A percentile compares a stretch with the other conserved stretches of the same genome.
Evolutionary conservation across 2,888 invertebrate genomes (phyloP).

Genomic region (Itoplectis maculator): DNA sequence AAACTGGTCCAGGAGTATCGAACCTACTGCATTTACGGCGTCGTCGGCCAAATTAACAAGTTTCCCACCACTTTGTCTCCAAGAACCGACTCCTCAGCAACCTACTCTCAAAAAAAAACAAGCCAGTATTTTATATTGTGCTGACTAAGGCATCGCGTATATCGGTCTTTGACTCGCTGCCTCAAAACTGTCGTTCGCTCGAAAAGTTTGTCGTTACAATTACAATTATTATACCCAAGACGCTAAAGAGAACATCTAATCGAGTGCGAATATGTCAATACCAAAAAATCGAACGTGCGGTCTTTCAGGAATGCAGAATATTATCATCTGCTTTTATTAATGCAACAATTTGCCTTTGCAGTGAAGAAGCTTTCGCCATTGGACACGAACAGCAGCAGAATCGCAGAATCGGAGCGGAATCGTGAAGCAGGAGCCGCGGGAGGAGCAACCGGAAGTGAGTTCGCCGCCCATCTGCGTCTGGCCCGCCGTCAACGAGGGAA

Average conservation of each 20-base stretch:
- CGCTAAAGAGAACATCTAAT: conserved; percentile 35
- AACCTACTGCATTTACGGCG: conserved; percentile 50
- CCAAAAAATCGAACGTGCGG: neutral
- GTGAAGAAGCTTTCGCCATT: conserved; percentile 38
- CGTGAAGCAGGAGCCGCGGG: conserved; percentile 36
- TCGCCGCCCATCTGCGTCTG: conserved; percentile 80
- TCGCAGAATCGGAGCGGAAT: conserved; percentile 44
- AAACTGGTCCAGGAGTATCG: conserved; percentile 39
- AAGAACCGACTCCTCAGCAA: conserved; percentile 36
- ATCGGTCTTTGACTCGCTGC: conserved; percentile 40
- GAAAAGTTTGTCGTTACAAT: conserved; percentile 42
- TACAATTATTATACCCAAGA: conserved; percentile 45
- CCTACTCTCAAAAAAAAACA: conserved; percentile 31
- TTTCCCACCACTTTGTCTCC: conserved; percentile 33
- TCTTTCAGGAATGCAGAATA: neutral
- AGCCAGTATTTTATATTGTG: neutral
- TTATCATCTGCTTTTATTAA: neutral
- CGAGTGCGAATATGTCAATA: neutral
- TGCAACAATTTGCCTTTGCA: neutral
- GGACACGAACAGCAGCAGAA: conserved; percentile 12
- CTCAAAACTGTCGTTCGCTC: neutral
- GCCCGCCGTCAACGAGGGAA: conserved; percentile 48
- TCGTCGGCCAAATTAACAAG: conserved; percentile 57
- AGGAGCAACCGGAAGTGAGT: conserved; percentile 78
- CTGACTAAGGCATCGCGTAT: neutral